Base-by-base conservation (phyloP, 2,113 vertebrate species). In the Corythoichthys intestinalis region DNA sequence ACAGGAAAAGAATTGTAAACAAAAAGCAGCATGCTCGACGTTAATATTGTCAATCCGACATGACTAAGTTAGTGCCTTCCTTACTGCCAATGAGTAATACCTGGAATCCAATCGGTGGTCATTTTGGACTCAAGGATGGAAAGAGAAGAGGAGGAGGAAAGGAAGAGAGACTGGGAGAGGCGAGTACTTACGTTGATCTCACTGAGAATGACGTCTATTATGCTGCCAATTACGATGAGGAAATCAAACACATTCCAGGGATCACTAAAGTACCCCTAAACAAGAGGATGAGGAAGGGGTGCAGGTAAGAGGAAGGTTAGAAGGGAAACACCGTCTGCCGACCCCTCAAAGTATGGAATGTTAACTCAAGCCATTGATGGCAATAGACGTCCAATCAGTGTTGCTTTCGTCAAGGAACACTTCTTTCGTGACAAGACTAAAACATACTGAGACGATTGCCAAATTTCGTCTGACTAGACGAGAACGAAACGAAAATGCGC, bases 241-340 rank as follows among this genome's bases (percentile, higher is more conserved):
- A 98, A 99, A 96, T 98, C 97, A 98, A 99, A 99, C 93, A 99
- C 96, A 98, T 99, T 99, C 97, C 97, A 98, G 92, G 97, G 96
- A 95, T 98, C 97, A 98, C 97, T 98, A 98, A 98, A 99, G 95
- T 98, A 98, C 92, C 97, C 97, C 97, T 99, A 96, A 91, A 97
- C 92, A 63, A 34, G 56, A 93, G 93, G 94, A 67, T 71, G 93
- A 67, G 79, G 82, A 81, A 79, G 86, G 94, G 94, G 95, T 94
- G 94, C 92, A 94, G 94, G 41, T 44, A 56, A 97, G 94, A 98
- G 95, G 94, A 93, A 92, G 91, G 93, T 99, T 98, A 98, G 95
- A 97, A 93, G 96, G 95, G 93, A 91, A 85, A 87, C 80, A 83
- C 83, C 83, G 86, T 82, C 81, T 81, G 82, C 80, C 79, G 83